phyloP scores from a whole-genome alignment of 2,113 vertebrate species.

The Thunnus thynnus region DNA sequence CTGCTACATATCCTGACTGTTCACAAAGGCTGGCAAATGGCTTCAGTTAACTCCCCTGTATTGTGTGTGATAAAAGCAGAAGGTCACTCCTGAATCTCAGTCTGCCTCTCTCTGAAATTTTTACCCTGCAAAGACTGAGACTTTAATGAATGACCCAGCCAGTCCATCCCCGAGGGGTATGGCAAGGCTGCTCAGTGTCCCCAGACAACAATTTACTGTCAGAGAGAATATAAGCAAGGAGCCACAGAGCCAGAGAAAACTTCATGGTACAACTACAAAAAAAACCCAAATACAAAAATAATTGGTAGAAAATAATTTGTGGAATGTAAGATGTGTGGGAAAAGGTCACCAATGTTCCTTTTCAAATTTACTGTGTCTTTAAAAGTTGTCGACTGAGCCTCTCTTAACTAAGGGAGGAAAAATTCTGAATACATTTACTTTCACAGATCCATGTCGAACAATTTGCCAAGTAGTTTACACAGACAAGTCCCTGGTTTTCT shows the following conservation, averaged over 20 bases:
- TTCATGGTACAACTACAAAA: not conserved
- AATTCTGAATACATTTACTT: not conserved
- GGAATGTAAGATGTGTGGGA: not conserved
- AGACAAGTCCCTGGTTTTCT: constrained; percentile 6
- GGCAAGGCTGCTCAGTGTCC: not conserved
- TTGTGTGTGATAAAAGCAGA: constrained; percentile 49
- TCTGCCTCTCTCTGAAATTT: not conserved
- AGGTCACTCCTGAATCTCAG: constrained; percentile 44
- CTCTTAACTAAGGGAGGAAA: not conserved
- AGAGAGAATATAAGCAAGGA: not conserved
- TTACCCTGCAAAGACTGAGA: constrained; percentile 29
- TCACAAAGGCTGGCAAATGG: constrained; percentile 21
- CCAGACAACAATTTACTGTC: not conserved
- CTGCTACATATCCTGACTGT: constrained; percentile 1
- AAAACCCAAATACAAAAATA: not conserved
- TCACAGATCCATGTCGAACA: constrained; percentile 23
- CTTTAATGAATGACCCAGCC: constrained; percentile 20
- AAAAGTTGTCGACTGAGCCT: not conserved
- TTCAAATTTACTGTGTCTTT: not conserved
- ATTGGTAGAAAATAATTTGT: not conserved
- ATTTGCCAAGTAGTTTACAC: constrained; percentile 13
- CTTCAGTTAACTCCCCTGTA: constrained; percentile 30
- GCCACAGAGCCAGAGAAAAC: not conserved
- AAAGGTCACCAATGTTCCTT: not conserved
- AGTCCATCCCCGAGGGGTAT: constrained; percentile 5